Evolutionary conservation across 2,888 invertebrate species (phyloP), one percentile per base, ranked within the genome.

Genomic region (Nemoura dubitans): DNA sequence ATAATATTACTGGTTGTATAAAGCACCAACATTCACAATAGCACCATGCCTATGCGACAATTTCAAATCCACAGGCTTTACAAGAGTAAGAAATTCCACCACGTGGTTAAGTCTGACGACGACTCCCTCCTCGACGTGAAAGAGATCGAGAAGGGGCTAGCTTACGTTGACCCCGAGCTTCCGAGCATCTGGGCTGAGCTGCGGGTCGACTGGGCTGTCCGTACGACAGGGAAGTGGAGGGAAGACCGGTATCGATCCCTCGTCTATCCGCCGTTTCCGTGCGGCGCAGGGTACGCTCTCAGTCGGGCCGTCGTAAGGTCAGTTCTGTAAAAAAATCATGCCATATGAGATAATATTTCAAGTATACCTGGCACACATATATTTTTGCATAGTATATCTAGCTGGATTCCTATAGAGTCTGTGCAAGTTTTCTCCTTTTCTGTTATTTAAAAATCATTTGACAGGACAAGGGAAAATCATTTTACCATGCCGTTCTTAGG

Each of bases 21-120:
- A 81, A 6, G 36, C 10, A 36, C 36, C 36, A 36, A 36, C 36
- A 36, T 59, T 1, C 21, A 7, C 14, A 16, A 21, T 7, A 59
- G 3, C 3, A 3, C 59, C 14, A 21, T 59, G 2, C 21, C 21
- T 21, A 59, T 2, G 21, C 59, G n/a, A n/a, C n/a, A n/a, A n/a
- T n/a, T n/a, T n/a, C n/a, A n/a, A n/a, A 36, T 78, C 88, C 87
- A 77, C 87, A 89, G 89, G 89, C 88, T 87, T 36, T 43, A 84
- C 36, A 86, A 83, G 14, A 86, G 88, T 5, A 59, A 87, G 10
- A 80, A 88, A 0, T 89, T 88, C 76, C 76, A 87, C 16, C 89
- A 88, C 76, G 25, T 90, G 0, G 82, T 90, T 86, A 90, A 90
- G 87, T 89, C 89, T 0, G 90, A 90, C 88, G 90, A 90, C 87